phyloP scores from a whole-genome alignment of 2,113 vertebrate genomes.

The Rhea americana region DNA sequence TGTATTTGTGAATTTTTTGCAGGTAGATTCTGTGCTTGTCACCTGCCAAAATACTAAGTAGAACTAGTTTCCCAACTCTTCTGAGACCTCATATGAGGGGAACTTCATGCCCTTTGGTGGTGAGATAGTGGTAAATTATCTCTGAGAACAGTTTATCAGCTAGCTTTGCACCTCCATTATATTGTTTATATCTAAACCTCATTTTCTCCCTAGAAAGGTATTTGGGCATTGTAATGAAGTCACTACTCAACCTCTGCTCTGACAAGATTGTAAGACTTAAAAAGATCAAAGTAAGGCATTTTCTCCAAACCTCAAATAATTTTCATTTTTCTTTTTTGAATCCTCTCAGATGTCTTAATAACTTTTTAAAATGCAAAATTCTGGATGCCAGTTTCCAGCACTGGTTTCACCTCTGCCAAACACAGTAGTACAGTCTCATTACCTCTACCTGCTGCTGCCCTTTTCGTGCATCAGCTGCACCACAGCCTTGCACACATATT shows the following conservation, averaged over 20 bases:
- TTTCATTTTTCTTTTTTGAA: neutral
- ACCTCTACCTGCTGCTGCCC: neutral
- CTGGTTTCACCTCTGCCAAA: neutral
- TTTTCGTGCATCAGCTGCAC: rapidly evolving
- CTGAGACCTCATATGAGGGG: rapidly evolving
- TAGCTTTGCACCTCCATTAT: neutral
- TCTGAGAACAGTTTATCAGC: neutral
- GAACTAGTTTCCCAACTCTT: rapidly evolving
- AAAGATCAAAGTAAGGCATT: neutral
- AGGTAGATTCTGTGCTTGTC: neutral
- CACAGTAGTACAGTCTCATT: rapidly evolving
- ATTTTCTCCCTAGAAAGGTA: neutral
- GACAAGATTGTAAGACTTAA: neutral
- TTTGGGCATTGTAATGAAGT: neutral
- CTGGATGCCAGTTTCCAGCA: rapidly evolving
- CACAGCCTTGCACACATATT: rapidly evolving
- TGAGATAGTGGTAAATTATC: rapidly evolving
- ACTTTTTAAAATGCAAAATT: neutral
- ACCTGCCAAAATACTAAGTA: neutral
- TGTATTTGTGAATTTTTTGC: neutral
- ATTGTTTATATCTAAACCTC: rapidly evolving
- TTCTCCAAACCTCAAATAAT: neutral
- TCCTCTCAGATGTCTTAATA: neutral
- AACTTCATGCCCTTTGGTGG: neutral
- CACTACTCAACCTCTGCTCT: neutral